Evolutionary conservation across 2,888 invertebrate genomes (phyloP).

Genomic region (Mamestra brassicae): DNA sequence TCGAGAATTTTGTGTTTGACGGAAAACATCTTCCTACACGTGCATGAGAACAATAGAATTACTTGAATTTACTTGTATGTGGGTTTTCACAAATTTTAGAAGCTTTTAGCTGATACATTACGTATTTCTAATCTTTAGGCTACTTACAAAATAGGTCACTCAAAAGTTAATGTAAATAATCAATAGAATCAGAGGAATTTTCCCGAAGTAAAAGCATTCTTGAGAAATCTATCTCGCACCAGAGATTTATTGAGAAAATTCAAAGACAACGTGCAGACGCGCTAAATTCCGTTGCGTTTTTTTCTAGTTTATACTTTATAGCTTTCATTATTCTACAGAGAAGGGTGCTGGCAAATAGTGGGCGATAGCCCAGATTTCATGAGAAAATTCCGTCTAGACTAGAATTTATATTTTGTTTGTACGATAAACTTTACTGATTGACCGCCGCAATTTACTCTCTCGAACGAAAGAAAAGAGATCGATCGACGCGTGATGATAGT

Average conservation of each 20-base stretch:
- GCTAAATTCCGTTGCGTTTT: conserved; percentile 39
- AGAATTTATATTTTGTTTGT: conserved; percentile 18
- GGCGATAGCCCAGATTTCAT: conserved; percentile 7
- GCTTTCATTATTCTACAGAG: conserved; percentile 28
- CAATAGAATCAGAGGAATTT: conserved; percentile 22
- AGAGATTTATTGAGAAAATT: conserved; percentile 41
- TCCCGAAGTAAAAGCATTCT: conserved; percentile 22
- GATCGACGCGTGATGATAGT: neutral
- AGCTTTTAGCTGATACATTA: conserved; percentile 8
- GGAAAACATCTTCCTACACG: conserved; percentile 56
- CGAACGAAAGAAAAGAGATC: neutral
- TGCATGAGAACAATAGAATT: conserved; percentile 46
- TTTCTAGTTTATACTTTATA: conserved; percentile 42
- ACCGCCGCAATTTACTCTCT: neutral
- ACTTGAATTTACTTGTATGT: conserved; percentile 23
- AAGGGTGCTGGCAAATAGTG: conserved; percentile 19
- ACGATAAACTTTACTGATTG: conserved; percentile 7
- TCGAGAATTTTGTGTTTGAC: conserved; percentile 55
- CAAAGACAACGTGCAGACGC: conserved; percentile 8
- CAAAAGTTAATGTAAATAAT: conserved; percentile 42
- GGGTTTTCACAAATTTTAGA: conserved; percentile 27
- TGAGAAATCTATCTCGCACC: conserved; percentile 17
- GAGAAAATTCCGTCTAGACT: neutral
- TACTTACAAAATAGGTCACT: conserved; percentile 14
- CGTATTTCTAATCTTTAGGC: conserved; percentile 10